Evolutionary conservation across 2,113 vertebrate species (phyloP).

Genomic region (Leptosomus discolor): DNA sequence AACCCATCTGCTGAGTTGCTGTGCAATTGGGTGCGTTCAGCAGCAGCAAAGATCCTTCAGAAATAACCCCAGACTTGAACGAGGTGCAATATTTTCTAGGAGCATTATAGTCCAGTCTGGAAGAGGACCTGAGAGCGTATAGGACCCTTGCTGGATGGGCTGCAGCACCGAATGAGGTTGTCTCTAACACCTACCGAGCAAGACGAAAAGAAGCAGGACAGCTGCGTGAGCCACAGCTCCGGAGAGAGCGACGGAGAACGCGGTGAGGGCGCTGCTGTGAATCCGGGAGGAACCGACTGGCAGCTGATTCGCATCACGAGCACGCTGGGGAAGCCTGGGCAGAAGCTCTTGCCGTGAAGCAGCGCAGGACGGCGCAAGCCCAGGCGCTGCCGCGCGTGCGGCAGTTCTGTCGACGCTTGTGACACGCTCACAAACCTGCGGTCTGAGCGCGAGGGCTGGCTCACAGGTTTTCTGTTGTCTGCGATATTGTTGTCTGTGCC

Average conservation of each 20-base stretch:
- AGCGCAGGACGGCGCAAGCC: neutral
- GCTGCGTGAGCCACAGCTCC: neutral
- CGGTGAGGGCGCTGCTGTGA: neutral
- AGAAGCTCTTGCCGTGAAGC: neutral
- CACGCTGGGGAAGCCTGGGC: neutral
- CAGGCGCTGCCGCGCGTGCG: neutral
- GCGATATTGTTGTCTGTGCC: neutral
- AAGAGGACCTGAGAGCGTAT: neutral
- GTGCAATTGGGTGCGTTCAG: neutral
- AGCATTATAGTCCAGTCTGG: neutral
- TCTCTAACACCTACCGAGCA: neutral
- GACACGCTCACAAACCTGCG: neutral
- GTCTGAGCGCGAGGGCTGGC: neutral
- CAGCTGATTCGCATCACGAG: neutral
- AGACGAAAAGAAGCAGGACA: neutral
- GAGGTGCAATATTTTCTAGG: neutral
- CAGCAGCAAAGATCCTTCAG: neutral
- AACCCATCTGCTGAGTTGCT: neutral
- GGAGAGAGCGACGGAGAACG: fast-evolving
- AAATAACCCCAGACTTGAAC: neutral
- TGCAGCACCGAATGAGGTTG: fast-evolving
- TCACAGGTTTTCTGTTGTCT: neutral
- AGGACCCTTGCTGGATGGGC: neutral
- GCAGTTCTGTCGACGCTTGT: neutral
- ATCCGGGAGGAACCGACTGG: neutral